A percentile compares a stretch with the other conserved stretches of the same genome.
Conservation (phyloP, 2,113 vertebrate species). For the Myocastor coypus region DNA sequence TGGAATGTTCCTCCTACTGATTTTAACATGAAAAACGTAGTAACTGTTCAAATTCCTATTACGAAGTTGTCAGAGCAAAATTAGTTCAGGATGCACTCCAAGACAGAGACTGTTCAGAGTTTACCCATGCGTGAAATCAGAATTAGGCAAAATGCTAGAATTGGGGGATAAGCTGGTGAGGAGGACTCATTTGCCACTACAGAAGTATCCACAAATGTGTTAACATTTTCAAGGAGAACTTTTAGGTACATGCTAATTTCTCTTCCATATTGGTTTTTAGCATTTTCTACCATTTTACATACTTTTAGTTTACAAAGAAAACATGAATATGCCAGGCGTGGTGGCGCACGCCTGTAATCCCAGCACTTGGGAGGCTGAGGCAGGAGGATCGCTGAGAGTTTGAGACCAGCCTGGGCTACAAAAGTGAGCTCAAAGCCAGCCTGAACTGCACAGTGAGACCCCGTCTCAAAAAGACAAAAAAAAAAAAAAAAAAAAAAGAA, state of each 20-base stretch:
- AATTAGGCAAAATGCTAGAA: slow-evolving; percentile 81
- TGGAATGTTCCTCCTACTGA: slow-evolving; percentile 10
- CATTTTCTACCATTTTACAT: slow-evolving; percentile 30
- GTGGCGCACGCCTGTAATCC: too few species aligned
- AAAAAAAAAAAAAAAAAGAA: too few species aligned
- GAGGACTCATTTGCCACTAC: slow-evolving; percentile 58
- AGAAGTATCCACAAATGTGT: slow-evolving; percentile 61
- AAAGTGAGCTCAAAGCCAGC: too few species aligned
- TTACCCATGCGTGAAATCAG: slow-evolving; percentile 76
- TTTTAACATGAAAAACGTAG: slow-evolving; percentile 79
- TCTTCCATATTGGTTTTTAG: slow-evolving; percentile 47
- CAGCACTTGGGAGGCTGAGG: too few species aligned
- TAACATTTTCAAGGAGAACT: slow-evolving; percentile 39
- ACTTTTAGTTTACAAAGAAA: not conserved
- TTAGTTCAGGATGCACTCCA: slow-evolving; percentile 67
- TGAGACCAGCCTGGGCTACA: too few species aligned
- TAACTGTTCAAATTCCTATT: slow-evolving; percentile 81
- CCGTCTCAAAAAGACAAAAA: too few species aligned
- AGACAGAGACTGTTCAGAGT: slow-evolving; percentile 78
- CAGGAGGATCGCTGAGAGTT: too few species aligned
- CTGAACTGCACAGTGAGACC: too few species aligned
- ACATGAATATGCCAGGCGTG: too few species aligned
- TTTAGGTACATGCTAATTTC: not conserved
- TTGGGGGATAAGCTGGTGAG: slow-evolving; percentile 54
- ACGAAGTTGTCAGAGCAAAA: slow-evolving; percentile 84